Base-by-base conservation (phyloP, 2,797 vertebrate genomes). In the Eremophila alpestris region DNA sequence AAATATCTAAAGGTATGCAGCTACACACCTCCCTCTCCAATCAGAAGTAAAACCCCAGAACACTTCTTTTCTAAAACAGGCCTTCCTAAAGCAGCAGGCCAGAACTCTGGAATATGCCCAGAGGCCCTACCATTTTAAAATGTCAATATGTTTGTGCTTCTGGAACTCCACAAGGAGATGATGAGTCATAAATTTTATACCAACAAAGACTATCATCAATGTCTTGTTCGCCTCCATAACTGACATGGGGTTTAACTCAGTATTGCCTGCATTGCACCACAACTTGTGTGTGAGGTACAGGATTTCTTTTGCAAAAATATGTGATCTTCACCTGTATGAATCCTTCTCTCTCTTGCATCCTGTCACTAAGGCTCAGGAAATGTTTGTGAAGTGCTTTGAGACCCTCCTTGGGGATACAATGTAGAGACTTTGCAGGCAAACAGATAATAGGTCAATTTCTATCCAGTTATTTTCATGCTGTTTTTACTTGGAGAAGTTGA, bases 81-180 rank as follows among this genome's bases (percentile, higher is more conserved):
- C 10, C n/a, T 78, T 94, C 49, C 43, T 75, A 75, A 89, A 91
- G 49, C 51, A 81, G 22, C 3, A 2, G 32, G 6, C 49, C 41
- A 84, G 83, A 92, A 46, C 60, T 74, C 83, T 82, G 78, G 90
- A 92, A 93, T 81, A 87, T 27, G 67, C 77, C 74, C 83, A 92
- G 65, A 90, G 74, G 86, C 78, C 77, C 56, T 90, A 94, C 38
- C 70, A 89, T 93, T 95, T 93, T 10, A 67, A 95, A 95, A 93
- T 80, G 67, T 87, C 92, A 80, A 76, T 93, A 81, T 83, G 34
- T 93, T 95, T 94, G 41, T 85, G 43, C 68, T 94, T 45, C 54
- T 73, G 40, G 19, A 95, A 59, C 18, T 94, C 54, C 36, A 45
- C 14, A 30, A 40, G 27, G n/a, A 46, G 9, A 67, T 58, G 45